Evolutionary conservation across 1,140 invertebrate genomes (phyloP).

Genomic region (Gryon sp.): DNA sequence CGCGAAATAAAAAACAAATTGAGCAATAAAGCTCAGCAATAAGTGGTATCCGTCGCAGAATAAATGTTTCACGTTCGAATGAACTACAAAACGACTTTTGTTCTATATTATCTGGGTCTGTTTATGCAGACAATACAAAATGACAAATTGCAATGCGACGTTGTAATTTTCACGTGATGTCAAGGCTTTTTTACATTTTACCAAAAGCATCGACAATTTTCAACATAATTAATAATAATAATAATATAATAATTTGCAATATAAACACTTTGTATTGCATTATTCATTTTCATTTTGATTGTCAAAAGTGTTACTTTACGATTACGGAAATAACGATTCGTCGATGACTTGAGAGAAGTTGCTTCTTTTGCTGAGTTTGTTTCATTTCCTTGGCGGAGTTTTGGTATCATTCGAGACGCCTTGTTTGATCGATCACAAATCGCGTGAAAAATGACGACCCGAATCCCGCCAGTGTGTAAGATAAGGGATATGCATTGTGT

Average conservation of each 20-base stretch:
- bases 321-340: background rate
- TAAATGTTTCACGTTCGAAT: slow-evolving; percentile 14
- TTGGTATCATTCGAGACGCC: too few relatives aligned
- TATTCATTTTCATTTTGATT: too few relatives aligned
- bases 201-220: too few relatives aligned
- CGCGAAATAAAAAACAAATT: too few relatives aligned
- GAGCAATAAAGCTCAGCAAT: slow-evolving; percentile 6
- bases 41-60: slow-evolving; percentile 14
- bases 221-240: too few relatives aligned
- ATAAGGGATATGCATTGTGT: slow-evolving; percentile 47
- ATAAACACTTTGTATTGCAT: too few relatives aligned
- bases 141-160: slow-evolving; percentile 25
- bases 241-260: too few relatives aligned
- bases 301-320: too few relatives aligned
- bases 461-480: slow-evolving; percentile 42
- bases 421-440: slow-evolving; percentile 48
- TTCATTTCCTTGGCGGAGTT: too few relatives aligned
- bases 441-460: slow-evolving; percentile 50
- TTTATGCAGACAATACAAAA: slow-evolving; percentile 6
- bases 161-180: slow-evolving; percentile 10
- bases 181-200: too few relatives aligned
- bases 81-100: slow-evolving; percentile 25
- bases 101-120: slow-evolving; percentile 8
- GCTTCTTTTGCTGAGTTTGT: too few relatives aligned
- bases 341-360: slow-evolving; percentile 1